Evolutionary conservation across 2,113 vertebrate genomes (phyloP).

Genomic region (Dryoscopus gambensis): DNA sequence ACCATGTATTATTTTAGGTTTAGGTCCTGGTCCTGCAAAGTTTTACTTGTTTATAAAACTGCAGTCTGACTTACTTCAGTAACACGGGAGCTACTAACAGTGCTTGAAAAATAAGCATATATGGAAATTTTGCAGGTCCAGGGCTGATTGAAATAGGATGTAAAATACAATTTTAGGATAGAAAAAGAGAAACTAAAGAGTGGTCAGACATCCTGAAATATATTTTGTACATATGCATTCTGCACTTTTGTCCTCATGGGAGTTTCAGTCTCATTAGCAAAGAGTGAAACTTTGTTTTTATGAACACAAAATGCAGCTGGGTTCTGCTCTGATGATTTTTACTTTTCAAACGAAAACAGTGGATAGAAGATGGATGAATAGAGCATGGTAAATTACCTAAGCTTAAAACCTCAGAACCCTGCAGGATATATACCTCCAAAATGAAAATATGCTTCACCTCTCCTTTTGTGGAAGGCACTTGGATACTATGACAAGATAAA

Average conservation of each 20-base stretch:
- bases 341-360: background rate
- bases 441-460: background rate
- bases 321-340: background rate
- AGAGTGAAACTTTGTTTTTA: background rate
- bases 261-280: fast-evolving
- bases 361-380: background rate
- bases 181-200: background rate
- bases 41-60: background rate
- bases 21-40: background rate
- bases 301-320: background rate
- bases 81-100: background rate
- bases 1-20: background rate
- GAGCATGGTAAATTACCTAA: background rate
- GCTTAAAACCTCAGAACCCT: background rate
- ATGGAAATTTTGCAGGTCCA: background rate
- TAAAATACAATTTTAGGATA: background rate
- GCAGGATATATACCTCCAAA: background rate
- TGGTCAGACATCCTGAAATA: background rate
- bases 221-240: background rate
- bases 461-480: background rate
- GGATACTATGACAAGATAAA: background rate
- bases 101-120: background rate
- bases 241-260: fast-evolving
- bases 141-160: background rate
- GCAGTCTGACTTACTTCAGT: background rate